Percentiles rank a stretch among this genome's conserved stretches.
Conservation (phyloP, 1,140 invertebrate genomes). For the Lithobius niger region DNA sequence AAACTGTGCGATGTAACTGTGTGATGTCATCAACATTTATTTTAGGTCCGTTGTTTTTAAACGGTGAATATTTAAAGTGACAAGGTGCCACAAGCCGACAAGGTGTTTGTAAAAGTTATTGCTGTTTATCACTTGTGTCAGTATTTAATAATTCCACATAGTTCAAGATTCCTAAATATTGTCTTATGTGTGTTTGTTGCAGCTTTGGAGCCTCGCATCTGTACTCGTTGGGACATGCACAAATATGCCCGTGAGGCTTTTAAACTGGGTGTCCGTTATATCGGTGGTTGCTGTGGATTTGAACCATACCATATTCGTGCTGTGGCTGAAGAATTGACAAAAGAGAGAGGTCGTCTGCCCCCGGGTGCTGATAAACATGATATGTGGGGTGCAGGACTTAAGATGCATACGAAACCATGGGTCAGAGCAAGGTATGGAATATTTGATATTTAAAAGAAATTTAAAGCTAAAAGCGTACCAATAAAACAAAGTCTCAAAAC, state of each 20-base stretch:
- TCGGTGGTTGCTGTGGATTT: slow-evolving; percentile 31
- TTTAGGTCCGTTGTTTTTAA: too few species aligned
- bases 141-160: too few species aligned
- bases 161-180: not conserved
- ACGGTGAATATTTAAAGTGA: too few species aligned
- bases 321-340: slow-evolving; percentile 29
- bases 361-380: slow-evolving; percentile 30
- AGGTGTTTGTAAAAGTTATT: too few species aligned
- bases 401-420: slow-evolving; percentile 31
- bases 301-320: slow-evolving; percentile 35
- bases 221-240: slow-evolving; percentile 34
- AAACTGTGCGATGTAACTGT: too few species aligned
- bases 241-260: slow-evolving; percentile 31
- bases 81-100: too few species aligned
- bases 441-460: too few species aligned
- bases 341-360: slow-evolving; percentile 25
- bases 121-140: too few species aligned
- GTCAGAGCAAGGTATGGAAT: slow-evolving; percentile 25
- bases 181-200: not conserved
- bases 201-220: slow-evolving; percentile 32
- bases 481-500: too few species aligned
- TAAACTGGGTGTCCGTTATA: slow-evolving; percentile 32
- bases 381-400: slow-evolving; percentile 29
- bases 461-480: too few species aligned
- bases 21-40: too few species aligned